Percentiles rank a stretch among this genome's conserved stretches.
phyloP scores from a whole-genome alignment of 2,888 invertebrate genomes.

The Meteorus cinctellus region DNA sequence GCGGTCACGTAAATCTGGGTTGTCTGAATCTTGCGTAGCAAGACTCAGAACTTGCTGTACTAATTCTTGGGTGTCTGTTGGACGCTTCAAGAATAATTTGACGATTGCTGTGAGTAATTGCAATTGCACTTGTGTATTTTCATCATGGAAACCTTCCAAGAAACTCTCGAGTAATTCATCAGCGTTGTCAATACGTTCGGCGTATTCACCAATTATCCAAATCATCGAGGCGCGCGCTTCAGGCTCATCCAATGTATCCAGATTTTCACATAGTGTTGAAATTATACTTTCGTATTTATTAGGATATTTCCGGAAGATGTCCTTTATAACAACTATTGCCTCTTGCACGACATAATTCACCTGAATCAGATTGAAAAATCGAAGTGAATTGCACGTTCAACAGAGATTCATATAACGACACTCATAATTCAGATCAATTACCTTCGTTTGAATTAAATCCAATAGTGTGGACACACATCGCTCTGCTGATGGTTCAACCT shows the following conservation, averaged over 20 bases:
- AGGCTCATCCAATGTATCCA: constrained; percentile 98
- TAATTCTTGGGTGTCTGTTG: constrained; percentile 98
- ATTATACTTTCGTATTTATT: constrained; percentile 99
- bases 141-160: constrained; percentile 97
- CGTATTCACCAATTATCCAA: constrained; percentile 97
- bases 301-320: constrained; percentile 97
- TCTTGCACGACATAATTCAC: constrained; percentile 99
- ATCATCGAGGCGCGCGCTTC: constrained; percentile 99
- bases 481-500: constrained; percentile 97
- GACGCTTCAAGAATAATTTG: constrained; percentile 97
- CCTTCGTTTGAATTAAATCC: constrained; percentile 99
- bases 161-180: constrained; percentile 98
- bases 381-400: neutral
- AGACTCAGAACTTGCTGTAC: constrained; percentile 96
- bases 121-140: constrained; percentile 96
- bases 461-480: constrained; percentile 97
- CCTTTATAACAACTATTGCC: constrained; percentile 99
- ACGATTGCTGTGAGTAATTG: constrained; percentile 98
- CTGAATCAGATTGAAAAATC: constrained; percentile 56
- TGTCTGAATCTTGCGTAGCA: constrained; percentile 95
- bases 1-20: constrained; percentile 97
- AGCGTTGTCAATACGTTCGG: constrained; percentile 99
- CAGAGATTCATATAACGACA: neutral
- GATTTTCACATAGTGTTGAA: constrained; percentile 97
- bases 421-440: constrained; percentile 59